These are phyloP conservation scores for Lagorchestes hirsutus DNA, from an alignment of 2,797 vertebrate species.

Conservation along the genomic window DNA sequence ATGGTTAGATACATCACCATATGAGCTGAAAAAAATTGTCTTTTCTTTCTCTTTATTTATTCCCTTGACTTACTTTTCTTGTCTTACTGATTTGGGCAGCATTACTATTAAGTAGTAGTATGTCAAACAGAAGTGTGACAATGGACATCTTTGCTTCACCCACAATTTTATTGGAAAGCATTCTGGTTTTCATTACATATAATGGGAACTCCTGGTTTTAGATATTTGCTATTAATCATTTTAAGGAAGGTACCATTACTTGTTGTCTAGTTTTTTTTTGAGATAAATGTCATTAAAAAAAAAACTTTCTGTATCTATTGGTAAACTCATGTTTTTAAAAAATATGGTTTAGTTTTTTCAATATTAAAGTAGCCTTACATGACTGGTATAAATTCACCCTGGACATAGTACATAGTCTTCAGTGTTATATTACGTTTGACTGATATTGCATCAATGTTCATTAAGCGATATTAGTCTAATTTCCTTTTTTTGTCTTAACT, in stretches of 20 bases:
- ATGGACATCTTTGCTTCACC: neutral
- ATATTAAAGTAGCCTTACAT: neutral
- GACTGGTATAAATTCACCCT: neutral
- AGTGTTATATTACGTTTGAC: neutral
- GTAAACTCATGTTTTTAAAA: neutral
- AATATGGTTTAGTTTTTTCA: neutral
- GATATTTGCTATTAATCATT: neutral
- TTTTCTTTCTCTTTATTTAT: neutral
- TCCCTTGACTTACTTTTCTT: neutral
- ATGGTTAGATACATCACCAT: neutral
- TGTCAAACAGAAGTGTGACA: neutral
- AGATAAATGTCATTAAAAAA: neutral
- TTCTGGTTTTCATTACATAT: neutral
- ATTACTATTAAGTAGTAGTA: neutral
- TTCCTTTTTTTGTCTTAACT: too few species aligned
- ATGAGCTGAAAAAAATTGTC: neutral
- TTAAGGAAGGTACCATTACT: neutral
- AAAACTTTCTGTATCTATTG: neutral
- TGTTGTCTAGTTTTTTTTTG: neutral
- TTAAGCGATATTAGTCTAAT: neutral
- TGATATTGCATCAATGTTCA: neutral
- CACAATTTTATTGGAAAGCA: neutral
- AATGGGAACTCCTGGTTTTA: neutral
- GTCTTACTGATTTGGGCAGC: neutral
- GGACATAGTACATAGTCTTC: too few species aligned